Evolutionary conservation across 2,797 vertebrate genomes (phyloP), one percentile per base, ranked within the genome.

Genomic region (Tauraco hartlaubi): DNA sequence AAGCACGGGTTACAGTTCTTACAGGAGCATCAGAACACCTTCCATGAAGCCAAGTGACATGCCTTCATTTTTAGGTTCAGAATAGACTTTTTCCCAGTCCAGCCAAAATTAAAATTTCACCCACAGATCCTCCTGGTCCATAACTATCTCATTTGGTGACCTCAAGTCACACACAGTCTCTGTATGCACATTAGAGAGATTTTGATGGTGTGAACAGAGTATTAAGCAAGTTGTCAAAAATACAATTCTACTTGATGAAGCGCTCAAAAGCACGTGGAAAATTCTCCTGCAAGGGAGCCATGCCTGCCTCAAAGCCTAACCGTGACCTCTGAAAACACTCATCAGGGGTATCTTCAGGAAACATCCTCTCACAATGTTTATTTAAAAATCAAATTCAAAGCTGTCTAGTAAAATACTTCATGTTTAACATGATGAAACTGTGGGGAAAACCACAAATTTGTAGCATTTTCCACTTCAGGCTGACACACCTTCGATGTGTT

Each of bases 371-470:
- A 3, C 1, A 5, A 3, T 0, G 3, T 7, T 28, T 6, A 41
- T 17, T 28, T 12, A n/a, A 63, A 76, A 55, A 26, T 11, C 9
- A 51, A 48, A 43, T 39, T 37, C 49, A 12, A 15, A 85, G 6
- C 9, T 6, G 5, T 5, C 58, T 16, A 10, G 18, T 13, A 21
- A 80, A 84, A 52, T 3, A 12, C 6, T 39, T 69, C 1, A 39
- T 5, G 10, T 28, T 61, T 15, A 20, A 64, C 3, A 1, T 7
- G 7, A 22, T 18, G 29, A 17, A 68, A 46, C 1, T 10, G 14
- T 10, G 20, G 15, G 13, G 35, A 0, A 22, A 71, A 14, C 0
- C 31, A 56, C 8, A 19, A 14, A 29, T 4, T 7, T 28, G 5
- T 2, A 35, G 14, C 39, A 9, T 23, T 72, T 35, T 41, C 17